Evolutionary conservation across 2,797 vertebrate species (phyloP).

Genomic region (Epinephelus malabaricus): DNA sequence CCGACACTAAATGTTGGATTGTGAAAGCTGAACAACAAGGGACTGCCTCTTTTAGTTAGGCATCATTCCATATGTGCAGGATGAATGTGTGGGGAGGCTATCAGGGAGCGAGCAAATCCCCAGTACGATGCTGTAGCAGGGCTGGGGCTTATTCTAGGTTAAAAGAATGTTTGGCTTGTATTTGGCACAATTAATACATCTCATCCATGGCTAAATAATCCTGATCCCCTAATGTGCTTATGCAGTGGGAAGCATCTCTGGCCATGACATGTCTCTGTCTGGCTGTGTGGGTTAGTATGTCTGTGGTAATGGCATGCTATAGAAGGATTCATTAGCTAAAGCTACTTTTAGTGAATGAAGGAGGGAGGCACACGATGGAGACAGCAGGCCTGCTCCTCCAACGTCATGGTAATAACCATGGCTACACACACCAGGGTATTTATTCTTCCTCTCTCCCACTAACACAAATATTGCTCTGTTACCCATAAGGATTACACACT

Average conservation of each 20-base stretch:
- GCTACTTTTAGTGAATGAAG: slow-evolving; percentile 86
- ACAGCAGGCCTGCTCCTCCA: slow-evolving; percentile 76
- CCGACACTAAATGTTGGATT: slow-evolving; percentile 69
- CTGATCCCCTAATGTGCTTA: slow-evolving; percentile 84
- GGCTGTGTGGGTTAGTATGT: slow-evolving; percentile 77
- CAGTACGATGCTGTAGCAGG: slow-evolving; percentile 53
- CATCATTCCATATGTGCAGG: slow-evolving; percentile 72
- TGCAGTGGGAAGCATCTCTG: slow-evolving; percentile 70
- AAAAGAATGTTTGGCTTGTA: slow-evolving; percentile 74
- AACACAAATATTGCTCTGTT: slow-evolving; percentile 71
- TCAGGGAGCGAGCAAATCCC: slow-evolving; percentile 66
- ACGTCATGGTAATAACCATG: slow-evolving; percentile 85
- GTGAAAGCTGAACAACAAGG: slow-evolving; percentile 66
- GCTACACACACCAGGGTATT: slow-evolving; percentile 84
- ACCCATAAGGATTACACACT: slow-evolving; percentile 57
- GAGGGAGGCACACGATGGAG: slow-evolving; percentile 70
- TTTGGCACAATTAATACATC: slow-evolving; percentile 78
- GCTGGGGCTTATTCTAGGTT: slow-evolving; percentile 67
- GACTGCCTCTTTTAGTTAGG: slow-evolving; percentile 50
- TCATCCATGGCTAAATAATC: slow-evolving; percentile 79
- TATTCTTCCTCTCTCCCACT: slow-evolving; percentile 70
- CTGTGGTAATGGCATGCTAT: slow-evolving; percentile 72
- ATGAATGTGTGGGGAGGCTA: slow-evolving; percentile 58
- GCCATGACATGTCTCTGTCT: slow-evolving; percentile 72
- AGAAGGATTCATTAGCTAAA: slow-evolving; percentile 72